Conservation (phyloP, 2,797 vertebrate species). For the Syngnathus acus region DNA sequence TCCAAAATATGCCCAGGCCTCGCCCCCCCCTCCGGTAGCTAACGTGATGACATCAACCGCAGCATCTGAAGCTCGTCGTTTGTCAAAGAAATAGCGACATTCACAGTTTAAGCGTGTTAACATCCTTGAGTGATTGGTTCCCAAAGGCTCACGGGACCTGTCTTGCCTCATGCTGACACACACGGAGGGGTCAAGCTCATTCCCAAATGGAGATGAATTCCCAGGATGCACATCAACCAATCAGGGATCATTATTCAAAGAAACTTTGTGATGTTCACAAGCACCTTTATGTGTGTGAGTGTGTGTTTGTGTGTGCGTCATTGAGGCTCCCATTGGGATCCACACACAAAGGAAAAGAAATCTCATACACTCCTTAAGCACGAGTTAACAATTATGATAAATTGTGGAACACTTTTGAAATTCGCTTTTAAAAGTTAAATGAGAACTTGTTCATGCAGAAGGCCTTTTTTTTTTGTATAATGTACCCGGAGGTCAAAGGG, state of each 20-base stretch:
- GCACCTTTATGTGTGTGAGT: neutral
- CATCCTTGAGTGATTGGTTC: neutral
- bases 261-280: neutral
- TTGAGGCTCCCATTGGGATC: neutral
- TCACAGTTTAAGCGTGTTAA: neutral
- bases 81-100: neutral
- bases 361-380: too few species aligned
- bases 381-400: neutral
- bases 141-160: neutral
- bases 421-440: too few species aligned
- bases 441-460: too few species aligned
- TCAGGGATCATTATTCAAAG: constrained; percentile 1
- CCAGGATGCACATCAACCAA: constrained; percentile 1
- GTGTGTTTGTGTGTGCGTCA: neutral
- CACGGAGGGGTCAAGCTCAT: neutral
- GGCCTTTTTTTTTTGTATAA: neutral
- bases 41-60: constrained; percentile 23
- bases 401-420: neutral
- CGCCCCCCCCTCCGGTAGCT: neutral
- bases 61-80: neutral
- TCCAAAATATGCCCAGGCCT: neutral
- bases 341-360: neutral
- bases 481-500: neutral
- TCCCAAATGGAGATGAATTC: neutral
- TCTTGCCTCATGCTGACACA: neutral